Conservation (phyloP, 2,888 invertebrate genomes). For the Mesochorus sp. region DNA sequence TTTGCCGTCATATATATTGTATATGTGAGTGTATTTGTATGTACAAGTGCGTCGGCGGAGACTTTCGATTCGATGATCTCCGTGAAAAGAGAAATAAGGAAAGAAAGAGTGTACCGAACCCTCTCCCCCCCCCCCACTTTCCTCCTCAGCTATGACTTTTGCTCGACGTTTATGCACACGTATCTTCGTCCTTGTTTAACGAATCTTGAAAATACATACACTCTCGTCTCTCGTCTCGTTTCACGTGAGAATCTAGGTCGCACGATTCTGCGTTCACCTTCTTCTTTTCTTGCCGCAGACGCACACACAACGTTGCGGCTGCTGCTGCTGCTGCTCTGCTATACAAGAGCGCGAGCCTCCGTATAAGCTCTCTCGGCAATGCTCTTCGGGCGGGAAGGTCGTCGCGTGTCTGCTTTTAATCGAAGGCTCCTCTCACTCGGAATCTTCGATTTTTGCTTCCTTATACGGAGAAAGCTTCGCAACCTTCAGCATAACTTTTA, state of each 20-base stretch:
- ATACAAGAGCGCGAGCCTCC: conserved; percentile 24
- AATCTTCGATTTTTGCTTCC: conserved; percentile 6
- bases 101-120: conserved; percentile 16
- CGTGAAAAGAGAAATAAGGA: conserved; percentile 51
- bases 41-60: conserved; percentile 49
- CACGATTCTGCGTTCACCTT: conserved; percentile 79
- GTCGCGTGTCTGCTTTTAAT: conserved; percentile 71
- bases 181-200: conserved; percentile 47
- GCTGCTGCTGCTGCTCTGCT: conserved; percentile 73
- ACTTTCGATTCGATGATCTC: conserved; percentile 64
- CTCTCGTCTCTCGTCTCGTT: conserved; percentile 60
- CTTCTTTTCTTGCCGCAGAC: no score
- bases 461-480: no score
- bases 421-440: conserved; percentile 34
- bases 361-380: conserved; percentile 70
- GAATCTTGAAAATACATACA: conserved; percentile 22
- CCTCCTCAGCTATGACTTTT: conserved; percentile 34
- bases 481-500: no score
- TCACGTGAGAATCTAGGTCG: conserved; percentile 76
- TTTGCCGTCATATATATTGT: no score
- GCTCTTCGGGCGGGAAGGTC: conserved; percentile 78
- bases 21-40: conserved; percentile 11
- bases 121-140: conserved; percentile 3
- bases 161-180: conserved; percentile 25
- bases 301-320: conserved; percentile 21